These are phyloP conservation scores for Caenorhabditis sp. DNA, from an alignment of 2,888 invertebrate species.

Conservation along the genomic window DNA sequence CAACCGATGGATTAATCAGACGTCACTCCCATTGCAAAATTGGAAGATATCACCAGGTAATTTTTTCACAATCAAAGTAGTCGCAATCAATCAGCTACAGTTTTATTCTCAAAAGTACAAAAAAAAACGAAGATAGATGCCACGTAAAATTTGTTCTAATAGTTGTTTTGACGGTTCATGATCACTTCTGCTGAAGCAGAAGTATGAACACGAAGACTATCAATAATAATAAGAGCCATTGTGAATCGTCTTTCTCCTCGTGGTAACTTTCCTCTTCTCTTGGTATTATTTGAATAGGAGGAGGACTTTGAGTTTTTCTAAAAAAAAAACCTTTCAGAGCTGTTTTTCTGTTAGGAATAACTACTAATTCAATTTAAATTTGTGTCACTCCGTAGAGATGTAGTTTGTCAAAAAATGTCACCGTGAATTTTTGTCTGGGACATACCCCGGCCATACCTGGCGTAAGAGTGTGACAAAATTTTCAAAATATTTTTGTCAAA, in stretches of 20 bases:
- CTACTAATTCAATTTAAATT: too few species aligned
- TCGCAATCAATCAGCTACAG: too few species aligned
- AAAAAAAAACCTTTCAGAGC: not conserved
- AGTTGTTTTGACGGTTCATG: not conserved
- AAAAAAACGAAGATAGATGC: too few species aligned
- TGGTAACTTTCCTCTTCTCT: conserved; percentile 4
- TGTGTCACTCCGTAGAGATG: too few species aligned
- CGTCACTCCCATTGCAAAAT: conserved; percentile 97
- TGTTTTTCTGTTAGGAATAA: not conserved
- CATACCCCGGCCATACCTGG: too few species aligned
- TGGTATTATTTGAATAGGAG: not conserved
- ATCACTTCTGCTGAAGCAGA: conserved; percentile 12
- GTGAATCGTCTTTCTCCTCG: conserved; percentile 23
- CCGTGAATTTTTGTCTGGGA: too few species aligned
- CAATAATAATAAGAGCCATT: conserved; percentile 25
- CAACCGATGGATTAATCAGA: conserved; percentile 93
- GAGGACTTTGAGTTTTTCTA: not conserved
- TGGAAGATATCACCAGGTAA: conserved; percentile 91
- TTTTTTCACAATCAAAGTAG: too few species aligned
- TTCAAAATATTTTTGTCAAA: too few species aligned
- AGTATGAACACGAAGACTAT: conserved; percentile 16
- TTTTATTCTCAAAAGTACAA: too few species aligned
- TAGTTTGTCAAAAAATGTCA: too few species aligned
- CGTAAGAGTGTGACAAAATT: too few species aligned
- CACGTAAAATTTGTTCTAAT: not conserved